Base-by-base conservation (phyloP, 2,888 invertebrate species). In the Nomada flava region DNA sequence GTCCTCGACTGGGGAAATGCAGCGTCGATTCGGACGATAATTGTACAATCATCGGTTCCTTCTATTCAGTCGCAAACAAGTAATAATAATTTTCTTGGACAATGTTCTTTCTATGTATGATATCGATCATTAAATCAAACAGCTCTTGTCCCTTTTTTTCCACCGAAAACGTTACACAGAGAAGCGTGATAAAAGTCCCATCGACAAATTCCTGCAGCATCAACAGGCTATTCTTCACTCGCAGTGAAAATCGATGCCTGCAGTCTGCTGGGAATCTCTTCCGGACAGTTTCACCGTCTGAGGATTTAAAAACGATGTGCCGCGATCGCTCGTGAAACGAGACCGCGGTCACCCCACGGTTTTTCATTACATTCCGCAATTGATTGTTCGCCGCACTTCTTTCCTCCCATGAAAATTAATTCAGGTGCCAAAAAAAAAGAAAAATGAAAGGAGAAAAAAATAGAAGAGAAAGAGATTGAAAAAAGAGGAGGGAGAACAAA, bases 171-270 rank as follows among this genome's bases (percentile, higher is more conserved):
- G 15, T 20, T 42, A 15, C 20, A 26, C 7, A 13, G 23, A 55
- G 42, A 29, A 44, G 2, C 23, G 18, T 42, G 15, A 18, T 4
- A 18, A 10, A 26, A 36, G 5, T 50, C 26, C n/a, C 70, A 36
- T 10, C 26, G 42, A 52, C 60, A 67, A 59, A 71, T 76, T 64
- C 72, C 15, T n/a, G n/a, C 9, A 26, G 26, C 18, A 63, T 64
- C 71, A 70, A 57, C 63, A 63, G 36, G 63, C 62, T 57, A 64
- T 64, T 63, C 26, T 64, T 42, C 20, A 44, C 47, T 29, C 23
- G 20, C 36, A 36, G 18, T 62, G 55, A 73, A 68, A 60, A 67
- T 62, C 47, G 67, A 78, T 78, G 36, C 36, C 36, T 36, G 36
- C 5, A 47, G 47, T 13, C 23, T 50, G 13, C 4, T 10, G 13